Evolutionary conservation across 2,888 invertebrate genomes (phyloP).

Genomic region (Acrobasis consociella): DNA sequence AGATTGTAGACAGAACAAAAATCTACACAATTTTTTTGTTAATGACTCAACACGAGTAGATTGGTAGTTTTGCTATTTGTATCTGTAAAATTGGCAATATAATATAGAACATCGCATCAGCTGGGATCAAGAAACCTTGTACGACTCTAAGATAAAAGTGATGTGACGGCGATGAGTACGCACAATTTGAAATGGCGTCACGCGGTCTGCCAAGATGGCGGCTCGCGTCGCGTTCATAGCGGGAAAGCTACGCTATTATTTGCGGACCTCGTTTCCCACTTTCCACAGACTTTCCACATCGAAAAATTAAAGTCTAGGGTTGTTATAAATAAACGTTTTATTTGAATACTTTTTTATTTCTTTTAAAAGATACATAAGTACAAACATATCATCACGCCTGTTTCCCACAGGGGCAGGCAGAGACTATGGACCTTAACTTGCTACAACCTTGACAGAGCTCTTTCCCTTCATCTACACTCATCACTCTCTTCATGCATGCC

Average conservation of each 20-base stretch:
- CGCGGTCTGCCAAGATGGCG: constrained; percentile 80
- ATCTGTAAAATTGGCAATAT: too few species aligned
- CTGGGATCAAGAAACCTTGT: constrained; percentile 29
- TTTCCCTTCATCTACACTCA: too few species aligned
- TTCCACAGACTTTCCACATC: constrained; percentile 43
- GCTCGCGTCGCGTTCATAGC: constrained; percentile 42
- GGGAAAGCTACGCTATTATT: constrained; percentile 59
- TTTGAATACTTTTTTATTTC: constrained; percentile 20
- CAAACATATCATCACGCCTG: too few species aligned
- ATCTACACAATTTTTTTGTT: too few species aligned
- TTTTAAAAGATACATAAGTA: too few species aligned
- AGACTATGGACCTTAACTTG: too few species aligned
- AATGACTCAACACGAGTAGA: too few species aligned
- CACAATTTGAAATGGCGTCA: constrained; percentile 77
- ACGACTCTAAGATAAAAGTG: constrained; percentile 45
- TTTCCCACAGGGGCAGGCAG: too few species aligned
- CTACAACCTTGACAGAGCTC: too few species aligned
- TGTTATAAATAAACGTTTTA: constrained; percentile 36
- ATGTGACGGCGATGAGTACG: constrained; percentile 51
- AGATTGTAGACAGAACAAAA: too few species aligned
- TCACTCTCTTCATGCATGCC: too few species aligned
- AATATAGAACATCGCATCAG: constrained; percentile 13
- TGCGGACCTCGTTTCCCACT: constrained; percentile 54
- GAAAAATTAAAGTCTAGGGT: constrained; percentile 37
- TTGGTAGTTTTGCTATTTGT: too few species aligned